Percentiles rank a stretch among this genome's conserved stretches.
These are phyloP conservation scores for Girardinus metallicus DNA, from an alignment of 2,797 vertebrate genomes.

Conservation along the genomic window DNA sequence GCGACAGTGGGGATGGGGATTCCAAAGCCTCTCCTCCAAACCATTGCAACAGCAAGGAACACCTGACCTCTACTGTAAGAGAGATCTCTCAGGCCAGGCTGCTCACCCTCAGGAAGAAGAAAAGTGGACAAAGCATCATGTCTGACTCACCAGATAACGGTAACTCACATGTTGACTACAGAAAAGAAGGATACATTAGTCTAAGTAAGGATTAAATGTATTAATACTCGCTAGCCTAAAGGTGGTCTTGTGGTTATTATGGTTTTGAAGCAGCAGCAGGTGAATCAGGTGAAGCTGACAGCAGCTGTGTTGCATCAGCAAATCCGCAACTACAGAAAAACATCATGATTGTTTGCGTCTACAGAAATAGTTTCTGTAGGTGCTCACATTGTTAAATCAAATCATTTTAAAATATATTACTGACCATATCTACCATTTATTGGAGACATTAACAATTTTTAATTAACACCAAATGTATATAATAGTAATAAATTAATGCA, in stretches of 20 bases:
- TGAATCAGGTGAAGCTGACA: background rate
- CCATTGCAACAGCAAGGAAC: conserved; percentile 75
- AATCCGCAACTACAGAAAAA: background rate
- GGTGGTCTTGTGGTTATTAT: background rate
- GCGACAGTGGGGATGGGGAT: conserved; percentile 74
- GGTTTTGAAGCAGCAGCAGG: background rate
- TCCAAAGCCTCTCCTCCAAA: conserved; percentile 79
- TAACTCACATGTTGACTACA: conserved; percentile 49
- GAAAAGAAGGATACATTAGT: background rate
- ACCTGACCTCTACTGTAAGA: conserved; percentile 75
- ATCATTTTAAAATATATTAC: background rate
- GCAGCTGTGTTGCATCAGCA: background rate
- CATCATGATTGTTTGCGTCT: background rate
- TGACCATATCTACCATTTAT: background rate
- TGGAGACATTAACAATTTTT: background rate
- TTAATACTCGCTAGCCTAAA: background rate
- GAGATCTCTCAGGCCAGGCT: conserved; percentile 81
- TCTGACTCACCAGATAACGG: conserved; percentile 73
- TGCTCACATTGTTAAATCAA: background rate
- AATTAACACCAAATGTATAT: background rate
- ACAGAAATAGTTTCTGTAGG: background rate
- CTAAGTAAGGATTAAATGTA: background rate
- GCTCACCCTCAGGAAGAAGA: conserved; percentile 77
- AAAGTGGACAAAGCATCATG: conserved; percentile 70
- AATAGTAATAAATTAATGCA: background rate